Evolutionary conservation across 2,888 invertebrate species (phyloP), one percentile per base, ranked within the genome.

Genomic region (Oegoconia quadripuncta): DNA sequence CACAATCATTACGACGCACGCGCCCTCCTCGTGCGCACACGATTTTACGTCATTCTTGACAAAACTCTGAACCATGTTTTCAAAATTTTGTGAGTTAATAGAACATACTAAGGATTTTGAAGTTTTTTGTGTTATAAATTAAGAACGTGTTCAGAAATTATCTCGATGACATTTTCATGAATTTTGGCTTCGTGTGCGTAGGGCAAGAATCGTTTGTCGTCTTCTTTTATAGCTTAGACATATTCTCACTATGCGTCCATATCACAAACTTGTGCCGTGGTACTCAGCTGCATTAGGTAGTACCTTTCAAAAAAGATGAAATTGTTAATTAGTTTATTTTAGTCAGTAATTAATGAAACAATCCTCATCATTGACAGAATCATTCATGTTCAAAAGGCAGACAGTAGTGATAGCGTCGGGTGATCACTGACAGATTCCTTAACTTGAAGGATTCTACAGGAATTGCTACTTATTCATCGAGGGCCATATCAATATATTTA

Each of bases 171-270:
- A 23, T 23, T 3, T n/a, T 23, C 3, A 23, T 23, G 23, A 8
- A 9, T 23, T n/a, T n/a, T n/a, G n/a, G n/a, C n/a, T n/a, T 9
- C 39, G 46, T 47, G 59, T 52, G 54, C 49, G 54, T 51, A 38
- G 47, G 47, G 49, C 32, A 32, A 17, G n/a, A 22, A 22, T 35
- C 46, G 30, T 38, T 44, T 48, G 40, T 44, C 41, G 39, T 42
- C 36, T 45, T 47, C 36, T 42, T 46, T 45, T 42, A 50, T 50
- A 16, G 16, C 3, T 13, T 8, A 27, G 9, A 67, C 59, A 52
- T 65, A 59, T 63, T 69, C 71, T 74, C 74, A 76, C 75, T 73
- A 68, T 61, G 64, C 59, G 74, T 77, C 70, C 72, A 62, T 79
- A 75, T 76, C 77, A 78, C 74, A 73, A 71, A 69, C 71, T 66